Conservation (phyloP, 2,888 invertebrate genomes). For the Griposia aprilina region DNA sequence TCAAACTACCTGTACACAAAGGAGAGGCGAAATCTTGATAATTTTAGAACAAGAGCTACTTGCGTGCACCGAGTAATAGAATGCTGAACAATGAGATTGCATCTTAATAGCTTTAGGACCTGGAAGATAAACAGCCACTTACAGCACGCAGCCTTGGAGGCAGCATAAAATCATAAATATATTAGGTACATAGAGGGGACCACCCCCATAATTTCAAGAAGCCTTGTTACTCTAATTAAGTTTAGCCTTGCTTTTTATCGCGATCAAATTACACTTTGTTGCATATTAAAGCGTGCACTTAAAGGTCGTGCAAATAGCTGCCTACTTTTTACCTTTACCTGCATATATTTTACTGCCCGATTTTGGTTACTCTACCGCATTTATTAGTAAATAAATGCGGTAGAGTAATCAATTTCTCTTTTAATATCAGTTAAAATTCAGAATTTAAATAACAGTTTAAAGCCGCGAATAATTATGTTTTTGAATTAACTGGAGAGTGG, state of each 20-base stretch:
- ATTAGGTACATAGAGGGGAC: conserved; percentile 69
- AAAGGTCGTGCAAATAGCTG: conserved; percentile 68
- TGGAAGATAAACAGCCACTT: conserved; percentile 73
- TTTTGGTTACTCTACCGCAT: conserved; percentile 17
- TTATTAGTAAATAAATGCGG: no score
- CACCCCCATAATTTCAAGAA: conserved; percentile 72
- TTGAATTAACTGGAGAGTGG: conserved; percentile 14
- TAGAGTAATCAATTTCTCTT: conserved; percentile 7
- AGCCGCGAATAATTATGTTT: conserved; percentile 13
- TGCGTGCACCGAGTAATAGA: conserved; percentile 77
- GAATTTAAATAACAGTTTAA: conserved; percentile 49
- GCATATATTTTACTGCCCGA: conserved; percentile 19
- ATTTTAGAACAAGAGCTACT: conserved; percentile 62
- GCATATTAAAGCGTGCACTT: conserved; percentile 73
- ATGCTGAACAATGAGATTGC: conserved; percentile 76
- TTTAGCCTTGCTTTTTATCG: conserved; percentile 72
- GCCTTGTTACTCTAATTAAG: conserved; percentile 74
- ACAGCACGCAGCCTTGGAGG: conserved; percentile 46
- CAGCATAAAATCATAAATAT: conserved; percentile 70
- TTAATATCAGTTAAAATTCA: conserved; percentile 43
- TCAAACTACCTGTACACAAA: conserved; percentile 50
- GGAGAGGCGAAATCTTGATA: conserved; percentile 60
- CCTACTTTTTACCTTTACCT: conserved; percentile 36
- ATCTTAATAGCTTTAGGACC: conserved; percentile 81
- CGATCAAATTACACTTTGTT: conserved; percentile 73